Percentiles rank a stretch among this genome's conserved stretches.
Evolutionary conservation across 2,888 invertebrate genomes (phyloP).

Genomic region (Odiellus spinosus): DNA sequence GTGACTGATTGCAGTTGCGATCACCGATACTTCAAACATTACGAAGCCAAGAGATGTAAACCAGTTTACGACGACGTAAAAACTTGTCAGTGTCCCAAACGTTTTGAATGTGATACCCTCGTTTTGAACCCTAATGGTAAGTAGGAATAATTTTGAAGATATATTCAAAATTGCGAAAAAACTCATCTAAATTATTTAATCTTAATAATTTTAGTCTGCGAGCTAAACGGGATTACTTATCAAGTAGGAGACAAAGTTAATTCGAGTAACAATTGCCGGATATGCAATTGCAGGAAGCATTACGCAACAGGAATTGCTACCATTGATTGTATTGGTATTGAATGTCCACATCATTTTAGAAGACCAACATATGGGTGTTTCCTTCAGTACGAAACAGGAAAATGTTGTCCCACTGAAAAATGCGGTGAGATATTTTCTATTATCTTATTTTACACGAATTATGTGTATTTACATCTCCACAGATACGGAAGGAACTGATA

Average conservation of each 20-base stretch:
- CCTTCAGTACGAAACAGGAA: constrained; percentile 9
- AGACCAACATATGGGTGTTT: constrained; percentile 10
- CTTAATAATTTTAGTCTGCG: constrained; percentile 2
- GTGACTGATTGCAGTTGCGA: constrained; percentile 9
- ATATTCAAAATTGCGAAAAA: no score
- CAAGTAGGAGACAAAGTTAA: constrained; percentile 9
- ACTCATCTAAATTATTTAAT: no score
- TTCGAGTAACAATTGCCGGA: constrained; percentile 10
- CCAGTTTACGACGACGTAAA: constrained; percentile 14
- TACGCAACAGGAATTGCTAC: constrained; percentile 12
- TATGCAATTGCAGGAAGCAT: constrained; percentile 10
- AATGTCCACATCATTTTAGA: constrained; percentile 11
- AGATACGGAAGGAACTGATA: no score
- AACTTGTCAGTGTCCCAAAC: constrained; percentile 8
- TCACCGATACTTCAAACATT: constrained; percentile 14
- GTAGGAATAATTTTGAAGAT: no score
- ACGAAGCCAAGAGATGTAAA: constrained; percentile 13
- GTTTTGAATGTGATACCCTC: constrained; percentile 9
- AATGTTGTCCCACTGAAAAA: constrained; percentile 11
- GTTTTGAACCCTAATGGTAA: no score
- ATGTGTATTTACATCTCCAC: no score
- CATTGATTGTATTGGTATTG: constrained; percentile 9
- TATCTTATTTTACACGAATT: no score
- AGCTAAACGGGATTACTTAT: constrained; percentile 11
- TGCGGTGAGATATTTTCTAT: no score